Conservation (phyloP, 2,113 vertebrate genomes). For the Eolophus roseicapilla region DNA sequence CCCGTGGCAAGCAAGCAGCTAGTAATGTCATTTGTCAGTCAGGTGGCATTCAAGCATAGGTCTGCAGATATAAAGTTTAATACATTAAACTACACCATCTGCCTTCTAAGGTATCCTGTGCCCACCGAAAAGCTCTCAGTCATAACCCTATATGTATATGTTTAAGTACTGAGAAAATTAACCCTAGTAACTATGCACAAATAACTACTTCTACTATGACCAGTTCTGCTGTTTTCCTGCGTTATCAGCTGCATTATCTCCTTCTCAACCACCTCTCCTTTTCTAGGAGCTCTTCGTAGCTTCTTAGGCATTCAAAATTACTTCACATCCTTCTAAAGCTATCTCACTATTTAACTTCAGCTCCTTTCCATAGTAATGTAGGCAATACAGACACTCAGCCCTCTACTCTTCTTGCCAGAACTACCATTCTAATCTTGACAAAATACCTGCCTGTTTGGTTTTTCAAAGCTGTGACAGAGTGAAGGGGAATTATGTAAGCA, state of each 20-base stretch:
- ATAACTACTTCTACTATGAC: not conserved
- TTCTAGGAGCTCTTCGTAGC: not conserved
- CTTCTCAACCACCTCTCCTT: not conserved
- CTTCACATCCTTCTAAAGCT: not conserved
- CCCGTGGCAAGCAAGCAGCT: accelerated
- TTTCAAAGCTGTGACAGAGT: not conserved
- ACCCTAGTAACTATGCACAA: not conserved
- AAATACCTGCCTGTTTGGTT: not conserved
- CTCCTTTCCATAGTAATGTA: not conserved
- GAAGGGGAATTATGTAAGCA: not conserved
- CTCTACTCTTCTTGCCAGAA: not conserved
- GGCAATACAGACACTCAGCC: not conserved
- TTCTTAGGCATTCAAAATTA: not conserved
- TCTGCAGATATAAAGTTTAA: not conserved
- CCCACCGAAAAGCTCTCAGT: not conserved
- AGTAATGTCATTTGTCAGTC: not conserved
- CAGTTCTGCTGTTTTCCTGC: not conserved
- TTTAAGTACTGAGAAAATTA: not conserved
- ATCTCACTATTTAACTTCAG: not conserved
- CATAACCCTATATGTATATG: not conserved
- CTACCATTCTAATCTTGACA: not conserved
- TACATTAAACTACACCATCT: not conserved
- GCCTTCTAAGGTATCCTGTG: not conserved
- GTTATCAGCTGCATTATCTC: not conserved
- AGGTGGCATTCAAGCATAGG: not conserved